Percentiles rank a stretch among this genome's conserved stretches.
Evolutionary conservation across 2,113 vertebrate genomes (phyloP).

Genomic region (Dendrocopos noguchii): DNA sequence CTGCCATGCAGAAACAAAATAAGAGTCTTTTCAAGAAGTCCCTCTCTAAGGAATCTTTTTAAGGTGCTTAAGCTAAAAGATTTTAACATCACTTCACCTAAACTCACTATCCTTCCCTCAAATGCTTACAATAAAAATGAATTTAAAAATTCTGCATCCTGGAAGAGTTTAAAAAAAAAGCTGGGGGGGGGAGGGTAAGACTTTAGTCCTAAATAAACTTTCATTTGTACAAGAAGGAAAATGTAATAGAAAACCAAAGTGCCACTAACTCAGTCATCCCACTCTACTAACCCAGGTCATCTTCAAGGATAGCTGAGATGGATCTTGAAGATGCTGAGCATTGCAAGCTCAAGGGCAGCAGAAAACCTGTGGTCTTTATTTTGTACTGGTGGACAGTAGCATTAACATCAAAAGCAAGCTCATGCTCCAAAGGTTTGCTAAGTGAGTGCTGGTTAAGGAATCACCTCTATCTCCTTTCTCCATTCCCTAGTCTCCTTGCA

Average conservation of each 20-base stretch:
- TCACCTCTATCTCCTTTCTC: not conserved
- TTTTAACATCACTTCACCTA: not conserved
- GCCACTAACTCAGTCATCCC: not conserved
- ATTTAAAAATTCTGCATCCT: not conserved
- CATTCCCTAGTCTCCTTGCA: not conserved
- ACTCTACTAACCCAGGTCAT: not conserved
- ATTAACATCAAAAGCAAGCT: constrained; percentile 3
- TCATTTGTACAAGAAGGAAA: not conserved
- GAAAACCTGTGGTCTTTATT: not conserved
- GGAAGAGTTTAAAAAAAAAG: not conserved
- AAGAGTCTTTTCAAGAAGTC: constrained; percentile 6
- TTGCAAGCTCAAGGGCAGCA: not conserved
- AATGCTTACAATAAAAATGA: not conserved
- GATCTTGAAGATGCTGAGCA: not conserved
- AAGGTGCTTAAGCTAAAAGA: constrained; percentile 3
- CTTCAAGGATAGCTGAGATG: not conserved
- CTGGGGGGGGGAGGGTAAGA: not conserved
- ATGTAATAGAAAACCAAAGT: not conserved
- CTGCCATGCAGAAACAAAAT: constrained; percentile 67
- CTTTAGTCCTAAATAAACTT: not conserved
- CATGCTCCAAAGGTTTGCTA: not conserved
- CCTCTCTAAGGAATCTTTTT: constrained; percentile 11
- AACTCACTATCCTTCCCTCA: not conserved
- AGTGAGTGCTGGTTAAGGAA: not conserved
- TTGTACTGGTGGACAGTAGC: not conserved